Evolutionary conservation across 2,113 vertebrate species (phyloP).

Genomic region (Talpa occidentalis): DNA sequence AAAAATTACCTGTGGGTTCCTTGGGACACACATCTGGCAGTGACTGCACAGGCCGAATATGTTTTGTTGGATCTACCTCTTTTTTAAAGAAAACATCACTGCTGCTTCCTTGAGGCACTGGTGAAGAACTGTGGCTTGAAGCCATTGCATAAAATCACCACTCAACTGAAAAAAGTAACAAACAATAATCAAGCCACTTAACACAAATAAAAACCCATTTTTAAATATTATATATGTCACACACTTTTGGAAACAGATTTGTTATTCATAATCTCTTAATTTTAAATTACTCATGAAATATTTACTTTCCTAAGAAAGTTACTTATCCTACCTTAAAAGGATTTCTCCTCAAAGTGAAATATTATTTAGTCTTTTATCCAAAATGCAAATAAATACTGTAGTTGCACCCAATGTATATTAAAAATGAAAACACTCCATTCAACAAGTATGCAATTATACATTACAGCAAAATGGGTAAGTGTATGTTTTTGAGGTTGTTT

Average conservation of each 20-base stretch:
- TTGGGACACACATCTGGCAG: conserved; percentile 98
- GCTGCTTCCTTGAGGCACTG: conserved; percentile 91
- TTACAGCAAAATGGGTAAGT: conserved; percentile 5
- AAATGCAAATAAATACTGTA: conserved; percentile 36
- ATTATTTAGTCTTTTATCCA: conserved; percentile 41
- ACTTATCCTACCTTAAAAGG: conserved; percentile 36
- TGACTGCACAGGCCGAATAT: conserved; percentile 88
- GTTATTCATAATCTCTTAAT: conserved; percentile 52
- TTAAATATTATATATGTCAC: not conserved
- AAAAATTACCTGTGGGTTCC: conserved; percentile 92
- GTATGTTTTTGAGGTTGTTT: conserved; percentile 26
- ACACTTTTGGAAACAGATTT: conserved; percentile 44
- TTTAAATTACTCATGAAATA: not conserved
- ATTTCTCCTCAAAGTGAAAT: conserved; percentile 19
- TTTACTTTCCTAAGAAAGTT: conserved; percentile 44
- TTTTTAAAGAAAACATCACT: conserved; percentile 93
- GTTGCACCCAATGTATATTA: not conserved
- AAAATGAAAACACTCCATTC: conserved; percentile 36
- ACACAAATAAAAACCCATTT: conserved; percentile 38
- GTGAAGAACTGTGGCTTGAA: conserved; percentile 94
- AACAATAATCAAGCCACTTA: conserved; percentile 47
- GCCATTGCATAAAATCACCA: conserved; percentile 95
- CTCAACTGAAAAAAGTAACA: conserved; percentile 87
- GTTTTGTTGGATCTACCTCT: conserved; percentile 88
- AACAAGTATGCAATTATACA: conserved; percentile 30